Percentiles rank a stretch among this genome's conserved stretches.
These are phyloP conservation scores for Tachina fera DNA, from an alignment of 2,888 invertebrate genomes.

Conservation along the genomic window DNA sequence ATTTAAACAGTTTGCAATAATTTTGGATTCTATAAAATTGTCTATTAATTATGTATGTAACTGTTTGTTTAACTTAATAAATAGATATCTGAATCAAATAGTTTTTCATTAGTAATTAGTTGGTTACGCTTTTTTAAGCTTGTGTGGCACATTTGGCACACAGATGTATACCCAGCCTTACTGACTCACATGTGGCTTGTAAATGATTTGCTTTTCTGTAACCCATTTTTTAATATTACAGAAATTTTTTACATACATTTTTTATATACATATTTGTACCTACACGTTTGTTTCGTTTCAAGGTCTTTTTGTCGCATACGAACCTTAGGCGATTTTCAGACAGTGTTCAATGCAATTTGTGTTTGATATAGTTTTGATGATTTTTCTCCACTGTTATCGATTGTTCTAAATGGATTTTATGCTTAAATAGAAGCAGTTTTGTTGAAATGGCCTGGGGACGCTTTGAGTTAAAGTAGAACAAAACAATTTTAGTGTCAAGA, in stretches of 20 bases:
- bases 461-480: constrained; percentile 44
- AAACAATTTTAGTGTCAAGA: constrained; percentile 51
- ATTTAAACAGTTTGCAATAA: too few relatives aligned
- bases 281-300: constrained; percentile 37
- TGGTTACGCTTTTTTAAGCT: too few relatives aligned
- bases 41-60: too few relatives aligned
- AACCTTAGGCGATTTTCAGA: constrained; percentile 49
- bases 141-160: too few relatives aligned
- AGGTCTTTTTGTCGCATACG: constrained; percentile 36
- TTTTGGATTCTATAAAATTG: too few relatives aligned
- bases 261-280: not conserved
- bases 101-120: too few relatives aligned
- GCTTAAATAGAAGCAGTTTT: constrained; percentile 35
- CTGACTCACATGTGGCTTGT: constrained; percentile 1
- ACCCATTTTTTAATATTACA: constrained; percentile 1
- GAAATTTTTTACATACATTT: too few relatives aligned
- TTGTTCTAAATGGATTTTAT: constrained; percentile 38
- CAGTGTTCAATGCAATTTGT: constrained; percentile 16
- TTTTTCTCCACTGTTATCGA: constrained; percentile 17
- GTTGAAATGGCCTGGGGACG: constrained; percentile 30
- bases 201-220: constrained; percentile 7
- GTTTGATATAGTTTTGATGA: constrained; percentile 5
- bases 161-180: too few relatives aligned
- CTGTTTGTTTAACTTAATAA: too few relatives aligned
- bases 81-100: too few relatives aligned